Evolutionary conservation across 2,113 vertebrate species (phyloP), one percentile per base, ranked within the genome.

Genomic region (Hypanus sabinus): DNA sequence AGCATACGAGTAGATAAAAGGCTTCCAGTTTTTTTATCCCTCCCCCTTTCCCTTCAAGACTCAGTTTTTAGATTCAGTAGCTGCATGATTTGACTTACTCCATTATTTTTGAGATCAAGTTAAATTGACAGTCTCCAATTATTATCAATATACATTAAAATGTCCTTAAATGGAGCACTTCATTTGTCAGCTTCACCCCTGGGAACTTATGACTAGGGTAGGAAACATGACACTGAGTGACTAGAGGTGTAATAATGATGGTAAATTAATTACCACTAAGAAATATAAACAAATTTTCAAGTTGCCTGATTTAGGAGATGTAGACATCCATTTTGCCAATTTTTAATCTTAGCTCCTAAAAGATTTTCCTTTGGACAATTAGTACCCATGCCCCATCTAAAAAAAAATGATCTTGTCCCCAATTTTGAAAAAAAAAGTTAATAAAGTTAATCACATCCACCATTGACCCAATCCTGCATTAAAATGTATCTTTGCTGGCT

Each of bases 121-220:
- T 93, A 75, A 93, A 73, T 46, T 71, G 91, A 73, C 70, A 93
- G 91, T 75, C 91, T 93, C 70, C 30, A 22, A 70, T 93, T 55
- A 87, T 87, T 87, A 73, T 93, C 70, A 93, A 73, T 93, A 38
- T 75, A 22, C 88, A 91, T 16, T 91, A 62, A 91, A 91, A 91
- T 91, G 62, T 91, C 70, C 24, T 36, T 75, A 36, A 71, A 73
- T 92, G 65, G 73, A 75, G 36, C 91, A 75, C 70, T 73, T 30
- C 90, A 92, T 71, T 70, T 20, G 33, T 46, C 65, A 71, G 65
- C 22, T 71, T 71, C 91, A 73, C 36, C 20, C n/a, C 68, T 27
- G 68, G 36, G 90, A 46, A 65, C 33, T 24, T 75, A 38, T 27
- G 70, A 30, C 70, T 93, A 24, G 68, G 27, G 38, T 1, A 30